A percentile compares a stretch with the other conserved stretches of the same genome.
Evolutionary conservation across 1,140 invertebrate genomes (phyloP).

Genomic region (Lasioglossum albipes): DNA sequence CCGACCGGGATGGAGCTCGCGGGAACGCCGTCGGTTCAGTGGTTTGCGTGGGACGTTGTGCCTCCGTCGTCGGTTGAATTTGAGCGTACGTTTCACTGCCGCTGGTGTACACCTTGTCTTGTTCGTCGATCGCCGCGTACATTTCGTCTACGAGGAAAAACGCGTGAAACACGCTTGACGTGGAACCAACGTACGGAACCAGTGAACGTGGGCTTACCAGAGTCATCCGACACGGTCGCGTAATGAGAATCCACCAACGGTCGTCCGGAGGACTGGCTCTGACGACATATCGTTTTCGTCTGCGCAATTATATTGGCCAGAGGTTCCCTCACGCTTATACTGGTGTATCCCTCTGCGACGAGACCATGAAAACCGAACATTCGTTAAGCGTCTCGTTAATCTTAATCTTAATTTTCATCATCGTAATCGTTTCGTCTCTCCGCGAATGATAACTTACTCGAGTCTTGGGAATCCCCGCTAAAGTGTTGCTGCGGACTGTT

Average conservation of each 20-base stretch:
- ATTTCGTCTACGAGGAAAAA: conserved; percentile 86
- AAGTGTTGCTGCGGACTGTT: conserved; percentile 83
- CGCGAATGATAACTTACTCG: conserved; percentile 81
- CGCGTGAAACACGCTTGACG: not conserved
- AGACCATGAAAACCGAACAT: not conserved
- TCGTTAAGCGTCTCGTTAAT: too few relatives aligned
- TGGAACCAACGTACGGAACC: too few relatives aligned
- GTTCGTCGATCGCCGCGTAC: conserved; percentile 93
- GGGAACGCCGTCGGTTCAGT: conserved; percentile 77
- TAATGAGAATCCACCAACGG: conserved; percentile 86
- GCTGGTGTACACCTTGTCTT: conserved; percentile 86
- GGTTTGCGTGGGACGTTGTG: conserved; percentile 74
- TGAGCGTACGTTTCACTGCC: conserved; percentile 94
- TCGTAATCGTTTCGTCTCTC: not conserved
- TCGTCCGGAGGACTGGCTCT: conserved; percentile 77
- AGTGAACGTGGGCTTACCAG: conserved; percentile 79
- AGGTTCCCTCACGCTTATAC: conserved; percentile 93
- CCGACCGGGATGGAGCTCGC: conserved; percentile 57
- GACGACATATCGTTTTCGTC: conserved; percentile 79
- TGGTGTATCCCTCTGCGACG: conserved; percentile 90
- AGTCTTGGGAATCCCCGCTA: conserved; percentile 92
- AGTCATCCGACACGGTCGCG: conserved; percentile 91
- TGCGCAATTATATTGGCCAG: conserved; percentile 87
- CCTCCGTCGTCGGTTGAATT: conserved; percentile 85
- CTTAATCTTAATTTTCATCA: too few relatives aligned